Evolutionary conservation across 2,797 vertebrate species (phyloP).

Genomic region (Acanthurus tractus): DNA sequence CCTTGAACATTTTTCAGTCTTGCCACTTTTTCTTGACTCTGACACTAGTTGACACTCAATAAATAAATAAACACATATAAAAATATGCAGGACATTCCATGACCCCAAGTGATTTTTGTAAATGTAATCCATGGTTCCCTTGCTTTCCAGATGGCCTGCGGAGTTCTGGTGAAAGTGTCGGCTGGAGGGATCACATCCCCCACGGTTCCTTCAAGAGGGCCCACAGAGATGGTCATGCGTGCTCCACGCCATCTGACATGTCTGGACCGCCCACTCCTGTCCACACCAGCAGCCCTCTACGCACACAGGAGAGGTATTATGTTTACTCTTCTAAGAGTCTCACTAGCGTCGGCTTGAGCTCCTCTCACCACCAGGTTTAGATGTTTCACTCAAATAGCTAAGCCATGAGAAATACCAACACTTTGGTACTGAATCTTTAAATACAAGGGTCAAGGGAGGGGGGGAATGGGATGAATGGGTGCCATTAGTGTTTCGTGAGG

Average conservation of each 20-base stretch:
- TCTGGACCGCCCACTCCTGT: constrained; percentile 86
- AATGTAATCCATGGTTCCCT: neutral
- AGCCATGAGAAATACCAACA: no score
- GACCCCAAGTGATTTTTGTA: constrained; percentile 9
- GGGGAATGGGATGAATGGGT: neutral
- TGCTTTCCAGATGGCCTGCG: constrained; percentile 76
- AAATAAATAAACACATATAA: neutral
- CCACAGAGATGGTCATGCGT: constrained; percentile 80
- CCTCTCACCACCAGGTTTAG: neutral
- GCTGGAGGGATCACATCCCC: constrained; percentile 88
- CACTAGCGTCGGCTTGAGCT: no score
- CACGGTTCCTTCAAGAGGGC: constrained; percentile 84
- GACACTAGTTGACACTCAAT: neutral
- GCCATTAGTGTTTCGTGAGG: neutral
- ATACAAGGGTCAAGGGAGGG: neutral
- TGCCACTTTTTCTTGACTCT: neutral
- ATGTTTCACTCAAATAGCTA: neutral
- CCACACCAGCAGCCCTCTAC: constrained; percentile 87
- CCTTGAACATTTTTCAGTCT: constrained; percentile 13
- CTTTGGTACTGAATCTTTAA: no score
- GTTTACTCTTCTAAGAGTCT: neutral
- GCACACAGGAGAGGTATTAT: constrained; percentile 84
- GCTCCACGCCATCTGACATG: constrained; percentile 85
- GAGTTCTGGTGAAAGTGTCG: constrained; percentile 77
- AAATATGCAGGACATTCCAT: neutral